These are phyloP conservation scores for Pachyrhynchus sulphureomaculatus DNA, from an alignment of 1,140 invertebrate species.

Conservation along the genomic window DNA sequence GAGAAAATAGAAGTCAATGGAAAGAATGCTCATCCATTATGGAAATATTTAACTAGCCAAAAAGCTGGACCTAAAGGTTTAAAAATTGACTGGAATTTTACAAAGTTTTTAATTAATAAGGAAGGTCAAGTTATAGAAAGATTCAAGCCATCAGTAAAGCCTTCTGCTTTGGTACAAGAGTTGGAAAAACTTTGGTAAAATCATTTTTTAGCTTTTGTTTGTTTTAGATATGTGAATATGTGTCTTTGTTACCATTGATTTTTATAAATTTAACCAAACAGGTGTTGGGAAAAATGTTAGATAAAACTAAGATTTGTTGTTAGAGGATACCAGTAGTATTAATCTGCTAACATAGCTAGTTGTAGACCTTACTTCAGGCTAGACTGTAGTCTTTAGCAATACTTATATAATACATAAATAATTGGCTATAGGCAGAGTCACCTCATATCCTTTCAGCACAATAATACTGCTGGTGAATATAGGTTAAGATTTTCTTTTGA, in stretches of 20 bases:
- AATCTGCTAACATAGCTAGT: too few relatives aligned
- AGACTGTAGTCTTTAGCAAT: too few relatives aligned
- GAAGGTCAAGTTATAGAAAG: constrained; percentile 82
- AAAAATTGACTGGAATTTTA: constrained; percentile 96
- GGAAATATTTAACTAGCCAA: constrained; percentile 66
- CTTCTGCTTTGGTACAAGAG: constrained; percentile 63
- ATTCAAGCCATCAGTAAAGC: constrained; percentile 74
- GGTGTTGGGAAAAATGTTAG: too few relatives aligned
- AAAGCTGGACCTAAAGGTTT: constrained; percentile 62
- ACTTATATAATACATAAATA: too few relatives aligned
- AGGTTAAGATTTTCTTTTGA: too few relatives aligned
- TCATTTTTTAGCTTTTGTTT: constrained; percentile 5
- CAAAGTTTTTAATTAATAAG: constrained; percentile 90
- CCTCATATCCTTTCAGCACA: too few relatives aligned
- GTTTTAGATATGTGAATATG: not conserved
- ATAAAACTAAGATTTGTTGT: too few relatives aligned
- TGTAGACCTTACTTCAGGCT: too few relatives aligned
- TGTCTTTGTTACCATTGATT: not conserved
- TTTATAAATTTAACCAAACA: too few relatives aligned
- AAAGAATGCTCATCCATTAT: constrained; percentile 79
- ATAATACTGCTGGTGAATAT: too few relatives aligned
- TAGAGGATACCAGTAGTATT: too few relatives aligned
- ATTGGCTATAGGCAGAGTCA: too few relatives aligned
- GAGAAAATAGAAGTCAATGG: constrained; percentile 87
- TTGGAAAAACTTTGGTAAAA: constrained; percentile 63